phyloP scores from a whole-genome alignment of 2,113 vertebrate genomes.

The Microtus oregoni region DNA sequence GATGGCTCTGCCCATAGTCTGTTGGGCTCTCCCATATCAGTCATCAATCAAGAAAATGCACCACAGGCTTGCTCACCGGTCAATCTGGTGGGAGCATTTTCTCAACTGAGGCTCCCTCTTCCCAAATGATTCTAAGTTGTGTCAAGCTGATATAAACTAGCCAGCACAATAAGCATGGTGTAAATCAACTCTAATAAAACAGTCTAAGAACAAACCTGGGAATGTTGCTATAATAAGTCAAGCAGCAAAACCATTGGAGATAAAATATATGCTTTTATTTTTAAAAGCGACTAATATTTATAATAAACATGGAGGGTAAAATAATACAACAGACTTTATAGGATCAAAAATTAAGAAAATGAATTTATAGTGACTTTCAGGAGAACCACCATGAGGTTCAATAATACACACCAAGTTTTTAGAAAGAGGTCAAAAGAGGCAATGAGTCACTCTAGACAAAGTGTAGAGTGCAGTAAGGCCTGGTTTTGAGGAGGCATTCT shows the following conservation, averaged over 20 bases:
- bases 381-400: conserved; percentile 28
- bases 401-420: not conserved
- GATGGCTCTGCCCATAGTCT: too few species aligned
- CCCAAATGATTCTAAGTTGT: too few species aligned
- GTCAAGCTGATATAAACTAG: not conserved
- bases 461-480: too few species aligned
- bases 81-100: too few species aligned
- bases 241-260: not conserved
- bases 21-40: too few species aligned
- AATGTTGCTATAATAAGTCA: conserved; percentile 51
- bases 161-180: not conserved
- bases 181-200: conserved; percentile 61
- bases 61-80: too few species aligned
- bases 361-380: conserved; percentile 34
- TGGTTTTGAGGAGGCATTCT: not conserved
- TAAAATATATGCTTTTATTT: conserved; percentile 64
- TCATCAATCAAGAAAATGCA: too few species aligned
- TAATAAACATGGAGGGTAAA: not conserved
- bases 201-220: conserved; percentile 15
- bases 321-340: conserved; percentile 8
- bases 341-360: conserved; percentile 49
- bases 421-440: conserved; percentile 28
- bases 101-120: too few species aligned
- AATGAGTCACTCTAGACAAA: conserved; percentile 53
- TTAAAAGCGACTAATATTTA: conserved; percentile 37